Percentiles rank a stretch among this genome's conserved stretches.
Evolutionary conservation across 2,797 vertebrate species (phyloP).

Genomic region (Eidolon dupreanum): DNA sequence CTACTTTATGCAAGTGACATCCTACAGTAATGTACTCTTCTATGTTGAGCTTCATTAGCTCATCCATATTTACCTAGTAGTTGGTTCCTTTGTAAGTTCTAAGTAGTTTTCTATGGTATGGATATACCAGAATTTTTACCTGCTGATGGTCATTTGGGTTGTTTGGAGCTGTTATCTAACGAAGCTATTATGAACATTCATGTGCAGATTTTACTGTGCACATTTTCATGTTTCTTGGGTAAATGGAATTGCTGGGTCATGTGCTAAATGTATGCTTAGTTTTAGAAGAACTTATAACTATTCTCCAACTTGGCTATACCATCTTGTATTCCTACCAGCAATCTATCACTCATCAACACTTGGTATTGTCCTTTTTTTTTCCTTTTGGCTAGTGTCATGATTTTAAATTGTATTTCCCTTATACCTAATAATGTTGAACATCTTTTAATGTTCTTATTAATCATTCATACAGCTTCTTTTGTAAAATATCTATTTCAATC

Average conservation of each 20-base stretch:
- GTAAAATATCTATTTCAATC: background rate
- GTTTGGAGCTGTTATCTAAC: background rate
- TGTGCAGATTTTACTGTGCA: background rate
- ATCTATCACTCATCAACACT: background rate
- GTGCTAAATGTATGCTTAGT: background rate
- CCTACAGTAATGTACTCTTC: background rate
- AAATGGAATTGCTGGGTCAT: background rate
- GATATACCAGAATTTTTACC: background rate
- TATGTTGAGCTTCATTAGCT: background rate
- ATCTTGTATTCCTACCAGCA: background rate
- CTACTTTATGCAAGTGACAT: background rate
- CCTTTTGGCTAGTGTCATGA: background rate
- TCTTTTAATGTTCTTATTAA: background rate
- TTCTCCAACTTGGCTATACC: rapidly evolving
- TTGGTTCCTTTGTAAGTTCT: background rate
- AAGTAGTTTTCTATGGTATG: background rate
- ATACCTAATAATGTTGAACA: background rate
- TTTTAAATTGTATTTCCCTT: background rate
- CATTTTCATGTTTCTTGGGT: background rate
- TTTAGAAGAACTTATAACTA: background rate
- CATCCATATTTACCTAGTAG: background rate
- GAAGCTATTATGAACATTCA: background rate
- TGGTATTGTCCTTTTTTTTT: background rate
- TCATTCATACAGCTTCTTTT: background rate
- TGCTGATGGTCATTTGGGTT: background rate